Conservation (phyloP, 2,888 invertebrate genomes). For the Troilus luridus region DNA sequence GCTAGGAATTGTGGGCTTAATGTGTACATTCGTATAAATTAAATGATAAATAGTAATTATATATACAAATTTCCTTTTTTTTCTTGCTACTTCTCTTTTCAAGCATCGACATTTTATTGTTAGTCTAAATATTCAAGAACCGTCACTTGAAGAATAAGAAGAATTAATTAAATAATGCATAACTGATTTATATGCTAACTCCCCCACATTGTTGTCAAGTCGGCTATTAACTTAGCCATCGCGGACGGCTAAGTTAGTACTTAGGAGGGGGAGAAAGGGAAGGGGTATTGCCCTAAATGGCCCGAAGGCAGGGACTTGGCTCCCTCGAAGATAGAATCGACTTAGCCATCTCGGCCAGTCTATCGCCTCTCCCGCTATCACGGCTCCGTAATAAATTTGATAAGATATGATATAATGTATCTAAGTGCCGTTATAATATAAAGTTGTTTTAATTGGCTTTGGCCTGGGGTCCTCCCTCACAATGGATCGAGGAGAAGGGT, state of each 20-base stretch:
- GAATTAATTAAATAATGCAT: not conserved
- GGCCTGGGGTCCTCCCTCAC: not conserved
- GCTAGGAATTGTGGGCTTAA: too few species aligned
- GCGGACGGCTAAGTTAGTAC: not conserved
- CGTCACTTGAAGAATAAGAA: not conserved
- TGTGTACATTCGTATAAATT: too few species aligned
- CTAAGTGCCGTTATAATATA: not conserved
- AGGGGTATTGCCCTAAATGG: slow-evolving; percentile 16
- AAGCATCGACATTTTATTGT: too few species aligned
- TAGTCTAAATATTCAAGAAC: too few species aligned
- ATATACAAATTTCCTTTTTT: too few species aligned
- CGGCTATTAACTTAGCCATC: slow-evolving; percentile 17
- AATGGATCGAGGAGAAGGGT: not conserved
- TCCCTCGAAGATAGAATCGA: not conserved
- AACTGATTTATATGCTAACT: not conserved
- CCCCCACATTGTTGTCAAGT: not conserved
- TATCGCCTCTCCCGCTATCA: slow-evolving; percentile 16
- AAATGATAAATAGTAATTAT: too few species aligned
- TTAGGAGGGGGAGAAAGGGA: not conserved
- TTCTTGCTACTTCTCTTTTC: too few species aligned
- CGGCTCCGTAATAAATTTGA: slow-evolving; percentile 52
- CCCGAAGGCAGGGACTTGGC: slow-evolving; percentile 17
- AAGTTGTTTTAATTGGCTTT: slow-evolving; percentile 25
- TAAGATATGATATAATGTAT: slow-evolving; percentile 46
- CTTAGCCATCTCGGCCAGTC: slow-evolving; percentile 3